Conservation (phyloP, 2,113 vertebrate species). For the Cyphomyrus discorhynchus region DNA sequence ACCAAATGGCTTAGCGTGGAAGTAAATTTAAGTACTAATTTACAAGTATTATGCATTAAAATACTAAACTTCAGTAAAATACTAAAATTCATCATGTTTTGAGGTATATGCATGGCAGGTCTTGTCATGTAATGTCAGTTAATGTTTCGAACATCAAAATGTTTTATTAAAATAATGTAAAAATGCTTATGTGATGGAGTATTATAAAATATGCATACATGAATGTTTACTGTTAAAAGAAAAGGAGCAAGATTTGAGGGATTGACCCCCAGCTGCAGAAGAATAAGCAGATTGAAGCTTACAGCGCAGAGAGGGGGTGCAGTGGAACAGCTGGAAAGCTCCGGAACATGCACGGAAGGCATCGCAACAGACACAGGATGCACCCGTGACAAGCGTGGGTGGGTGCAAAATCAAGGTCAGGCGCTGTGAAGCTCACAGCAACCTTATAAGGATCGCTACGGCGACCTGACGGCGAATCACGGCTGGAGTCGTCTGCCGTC, state of each 20-base stretch:
- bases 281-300: not conserved
- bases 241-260: not conserved
- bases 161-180: not conserved
- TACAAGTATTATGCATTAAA: not conserved
- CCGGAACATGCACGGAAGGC: not conserved
- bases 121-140: not conserved
- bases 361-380: not conserved
- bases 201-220: not conserved
- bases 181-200: not conserved
- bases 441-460: not conserved
- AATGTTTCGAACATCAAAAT: not conserved
- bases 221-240: not conserved
- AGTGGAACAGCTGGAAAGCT: not conserved
- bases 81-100: not conserved
- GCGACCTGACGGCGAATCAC: not conserved
- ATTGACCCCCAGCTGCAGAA: not conserved
- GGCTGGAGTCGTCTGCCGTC: not conserved
- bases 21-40: not conserved
- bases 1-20: not conserved
- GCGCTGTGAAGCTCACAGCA: not conserved
- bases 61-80: no score
- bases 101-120: not conserved
- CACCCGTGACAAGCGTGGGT: not conserved
- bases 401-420: not conserved
- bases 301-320: not conserved